These are phyloP conservation scores for Pachypeltis micranthus DNA, from an alignment of 1,140 invertebrate species.

Conservation along the genomic window DNA sequence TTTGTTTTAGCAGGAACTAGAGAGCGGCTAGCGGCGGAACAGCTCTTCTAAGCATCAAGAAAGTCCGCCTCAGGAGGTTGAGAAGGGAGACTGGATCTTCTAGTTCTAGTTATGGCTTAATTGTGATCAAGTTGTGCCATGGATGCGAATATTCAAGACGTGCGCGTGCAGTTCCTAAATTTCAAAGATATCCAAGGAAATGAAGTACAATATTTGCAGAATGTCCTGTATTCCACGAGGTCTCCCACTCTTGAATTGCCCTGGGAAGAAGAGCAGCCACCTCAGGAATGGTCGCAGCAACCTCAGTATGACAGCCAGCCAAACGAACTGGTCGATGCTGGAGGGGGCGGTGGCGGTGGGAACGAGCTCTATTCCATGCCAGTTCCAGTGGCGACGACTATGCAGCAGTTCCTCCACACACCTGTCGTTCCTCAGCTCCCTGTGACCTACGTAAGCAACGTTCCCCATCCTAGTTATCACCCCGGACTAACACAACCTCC, in stretches of 20 bases:
- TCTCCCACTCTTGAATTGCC: slow-evolving; percentile 12
- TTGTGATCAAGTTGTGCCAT: too few species aligned
- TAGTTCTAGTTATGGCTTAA: too few species aligned
- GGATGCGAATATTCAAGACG: too few species aligned
- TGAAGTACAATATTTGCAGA: slow-evolving; percentile 11
- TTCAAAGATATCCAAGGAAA: slow-evolving; percentile 8
- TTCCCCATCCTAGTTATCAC: neutral
- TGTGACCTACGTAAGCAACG: neutral
- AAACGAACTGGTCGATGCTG: neutral
- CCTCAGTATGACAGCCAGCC: slow-evolving; percentile 14
- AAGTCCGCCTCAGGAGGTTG: too few species aligned
- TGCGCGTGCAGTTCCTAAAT: slow-evolving; percentile 18
- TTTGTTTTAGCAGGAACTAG: too few species aligned
- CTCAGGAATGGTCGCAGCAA: slow-evolving; percentile 6
- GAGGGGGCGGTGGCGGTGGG: neutral
- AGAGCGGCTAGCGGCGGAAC: too few species aligned
- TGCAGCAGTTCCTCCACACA: slow-evolving; percentile 12
- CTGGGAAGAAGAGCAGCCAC: slow-evolving; percentile 8
- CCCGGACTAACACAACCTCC: neutral
- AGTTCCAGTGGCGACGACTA: slow-evolving; percentile 10
- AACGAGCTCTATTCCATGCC: slow-evolving; percentile 11
- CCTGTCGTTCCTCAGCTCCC: slow-evolving; percentile 10
- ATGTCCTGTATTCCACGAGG: slow-evolving; percentile 11
- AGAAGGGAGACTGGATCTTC: too few species aligned
- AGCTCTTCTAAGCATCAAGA: too few species aligned